Percentiles rank a stretch among this genome's conserved stretches.
phyloP scores from a whole-genome alignment of 1,140 invertebrate genomes.

The Carposina sasakii region DNA sequence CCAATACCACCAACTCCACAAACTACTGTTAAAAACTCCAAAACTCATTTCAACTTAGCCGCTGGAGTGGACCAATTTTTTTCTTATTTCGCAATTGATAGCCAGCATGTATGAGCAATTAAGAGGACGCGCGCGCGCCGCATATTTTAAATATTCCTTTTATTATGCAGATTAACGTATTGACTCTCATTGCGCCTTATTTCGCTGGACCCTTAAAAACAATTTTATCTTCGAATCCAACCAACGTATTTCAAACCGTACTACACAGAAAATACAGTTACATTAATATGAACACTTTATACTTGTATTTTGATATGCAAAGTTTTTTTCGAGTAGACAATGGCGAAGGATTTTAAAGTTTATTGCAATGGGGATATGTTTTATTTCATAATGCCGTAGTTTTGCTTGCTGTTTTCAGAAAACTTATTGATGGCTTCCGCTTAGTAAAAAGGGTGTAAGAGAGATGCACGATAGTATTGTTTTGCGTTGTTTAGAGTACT shows the following conservation, averaged over 20 bases:
- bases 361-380: not conserved
- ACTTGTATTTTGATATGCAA: too few species aligned
- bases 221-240: too few species aligned
- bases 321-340: too few species aligned
- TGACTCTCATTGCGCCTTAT: conserved; percentile 45
- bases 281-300: too few species aligned
- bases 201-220: conserved; percentile 33
- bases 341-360: too few species aligned
- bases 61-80: conserved; percentile 65
- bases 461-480: conserved; percentile 33
- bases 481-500: conserved; percentile 29
- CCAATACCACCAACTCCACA: conserved; percentile 36
- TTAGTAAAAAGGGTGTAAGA: conserved; percentile 24
- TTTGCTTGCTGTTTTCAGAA: conserved; percentile 13
- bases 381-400: conserved; percentile 3
- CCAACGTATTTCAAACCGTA: conserved; percentile 13
- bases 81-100: conserved; percentile 66
- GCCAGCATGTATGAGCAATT: conserved; percentile 54
- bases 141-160: conserved; percentile 62
- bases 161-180: conserved; percentile 66
- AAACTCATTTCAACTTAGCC: conserved; percentile 39
- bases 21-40: conserved; percentile 43
- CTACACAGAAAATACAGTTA: too few species aligned
- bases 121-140: conserved; percentile 41
- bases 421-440: conserved; percentile 32